These are phyloP conservation scores for Dendrolimus punctatus DNA, from an alignment of 1,140 invertebrate genomes.

Conservation along the genomic window DNA sequence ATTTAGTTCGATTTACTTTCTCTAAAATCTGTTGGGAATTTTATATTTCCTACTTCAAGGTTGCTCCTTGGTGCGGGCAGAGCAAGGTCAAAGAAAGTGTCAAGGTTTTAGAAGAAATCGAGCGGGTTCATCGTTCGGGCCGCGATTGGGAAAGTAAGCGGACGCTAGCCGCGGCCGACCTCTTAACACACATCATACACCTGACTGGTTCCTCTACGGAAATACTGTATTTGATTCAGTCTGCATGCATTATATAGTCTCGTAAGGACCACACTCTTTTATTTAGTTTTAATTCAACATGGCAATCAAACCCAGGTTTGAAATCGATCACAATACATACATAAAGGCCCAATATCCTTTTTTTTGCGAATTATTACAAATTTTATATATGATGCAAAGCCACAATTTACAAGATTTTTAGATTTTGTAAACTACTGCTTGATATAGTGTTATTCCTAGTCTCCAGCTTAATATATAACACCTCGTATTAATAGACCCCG, in stretches of 20 bases:
- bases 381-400: too few relatives aligned
- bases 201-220: slow-evolving; percentile 45
- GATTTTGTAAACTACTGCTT: too few relatives aligned
- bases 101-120: slow-evolving; percentile 68
- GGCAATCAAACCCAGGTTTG: too few relatives aligned
- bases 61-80: slow-evolving; percentile 25
- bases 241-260: slow-evolving; percentile 1
- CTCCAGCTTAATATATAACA: slow-evolving; percentile 18
- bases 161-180: slow-evolving; percentile 39
- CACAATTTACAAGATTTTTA: too few relatives aligned
- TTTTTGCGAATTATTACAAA: too few relatives aligned
- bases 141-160: slow-evolving; percentile 62
- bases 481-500: slow-evolving; percentile 11
- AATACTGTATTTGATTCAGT: slow-evolving; percentile 6
- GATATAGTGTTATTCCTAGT: slow-evolving; percentile 25
- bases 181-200: slow-evolving; percentile 55
- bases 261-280: too few relatives aligned
- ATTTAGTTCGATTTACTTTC: slow-evolving; percentile 56
- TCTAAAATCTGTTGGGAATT: slow-evolving; percentile 24
- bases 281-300: too few relatives aligned
- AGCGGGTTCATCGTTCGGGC: slow-evolving; percentile 48
- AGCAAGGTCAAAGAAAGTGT: slow-evolving; percentile 67
- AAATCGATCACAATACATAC: too few relatives aligned
- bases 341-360: too few relatives aligned
- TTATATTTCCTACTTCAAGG: slow-evolving; percentile 37